Base-by-base conservation (phyloP, 2,797 vertebrate genomes). In the Dipus sagitta region DNA sequence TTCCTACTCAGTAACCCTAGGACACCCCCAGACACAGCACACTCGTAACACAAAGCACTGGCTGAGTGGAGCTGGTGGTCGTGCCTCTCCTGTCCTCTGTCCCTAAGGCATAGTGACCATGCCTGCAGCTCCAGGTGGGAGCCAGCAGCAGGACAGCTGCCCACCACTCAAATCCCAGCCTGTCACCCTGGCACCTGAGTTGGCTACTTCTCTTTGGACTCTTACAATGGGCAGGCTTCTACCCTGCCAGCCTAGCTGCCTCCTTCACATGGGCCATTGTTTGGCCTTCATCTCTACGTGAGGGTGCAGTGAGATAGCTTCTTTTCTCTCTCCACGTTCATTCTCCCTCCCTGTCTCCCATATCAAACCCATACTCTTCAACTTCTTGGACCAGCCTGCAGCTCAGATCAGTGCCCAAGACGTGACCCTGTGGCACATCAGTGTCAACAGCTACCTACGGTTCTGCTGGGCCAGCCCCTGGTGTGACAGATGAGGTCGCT, bases 321-420 rank as follows among this genome's bases (percentile, higher is more conserved):
- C 74, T 70, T 92, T 54, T 76, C 77, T 87, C 30, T 75, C 62
- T 62, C 54, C 18, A 4, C 26, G 1, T 83, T n/a, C 30, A 58
- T 38, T 76, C n/a, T 23, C 52, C 47, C 30, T 64, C 75, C 77
- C 67, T 42, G 12, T 86, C 34, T 90, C 47, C n/a, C 8, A 93
- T 30, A 30, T 82, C 80, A 75, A 70, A 11, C 52, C 65, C 34
- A 71, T 30, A 3, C 1, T 38, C 84, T 65, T 72, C 32, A 24
- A 77, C n/a, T 76, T n/a, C 77, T 74, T 65, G 65, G n/a, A 81
- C 67, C 30, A 81, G n/a, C n/a, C 67, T 88, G 64, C 13, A 60
- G 54, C 60, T 68, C 15, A 20, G 32, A 34, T 26, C 42, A 23
- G 71, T 34, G 52, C 74, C 82, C 65, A 38, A 38, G 28, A 67